These are phyloP conservation scores for Sylvia borin DNA, from an alignment of 2,797 vertebrate species.

Conservation along the genomic window DNA sequence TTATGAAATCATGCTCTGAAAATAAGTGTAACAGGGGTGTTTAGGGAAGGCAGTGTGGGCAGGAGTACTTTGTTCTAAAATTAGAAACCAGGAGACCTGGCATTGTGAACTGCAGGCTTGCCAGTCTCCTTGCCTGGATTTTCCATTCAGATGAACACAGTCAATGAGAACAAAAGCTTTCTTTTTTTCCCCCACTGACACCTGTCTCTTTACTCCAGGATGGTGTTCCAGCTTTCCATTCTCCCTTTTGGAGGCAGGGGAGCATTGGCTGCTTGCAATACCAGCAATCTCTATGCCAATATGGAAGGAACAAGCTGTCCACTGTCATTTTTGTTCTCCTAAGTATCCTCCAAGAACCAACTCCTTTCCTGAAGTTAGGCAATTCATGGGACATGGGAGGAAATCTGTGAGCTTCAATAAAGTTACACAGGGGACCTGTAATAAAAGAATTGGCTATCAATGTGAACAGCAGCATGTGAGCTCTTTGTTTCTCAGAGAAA, in stretches of 20 bases:
- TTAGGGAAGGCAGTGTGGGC: neutral
- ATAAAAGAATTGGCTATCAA: neutral
- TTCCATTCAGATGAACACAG: constrained; percentile 39
- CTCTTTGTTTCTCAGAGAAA: neutral
- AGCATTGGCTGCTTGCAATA: neutral
- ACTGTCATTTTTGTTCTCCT: neutral
- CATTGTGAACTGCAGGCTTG: neutral
- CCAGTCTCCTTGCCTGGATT: constrained; percentile 43
- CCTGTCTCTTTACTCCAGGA: constrained; percentile 22
- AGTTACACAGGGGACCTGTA: neutral
- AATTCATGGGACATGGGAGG: neutral
- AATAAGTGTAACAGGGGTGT: neutral
- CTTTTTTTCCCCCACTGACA: neutral
- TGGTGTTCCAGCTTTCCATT: constrained; percentile 38
- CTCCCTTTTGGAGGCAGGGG: neutral
- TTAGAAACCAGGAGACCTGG: constrained; percentile 44
- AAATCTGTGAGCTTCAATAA: neutral
- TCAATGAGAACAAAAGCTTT: constrained; percentile 32
- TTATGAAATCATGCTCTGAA: constrained; percentile 29
- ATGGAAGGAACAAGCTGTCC: neutral
- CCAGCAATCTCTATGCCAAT: neutral
- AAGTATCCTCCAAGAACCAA: neutral
- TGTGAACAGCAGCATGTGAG: neutral
- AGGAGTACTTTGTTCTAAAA: constrained; percentile 43
- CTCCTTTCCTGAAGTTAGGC: neutral